Evolutionary conservation across 2,797 vertebrate species (phyloP).

Genomic region (Neosilurus mollespiculum): DNA sequence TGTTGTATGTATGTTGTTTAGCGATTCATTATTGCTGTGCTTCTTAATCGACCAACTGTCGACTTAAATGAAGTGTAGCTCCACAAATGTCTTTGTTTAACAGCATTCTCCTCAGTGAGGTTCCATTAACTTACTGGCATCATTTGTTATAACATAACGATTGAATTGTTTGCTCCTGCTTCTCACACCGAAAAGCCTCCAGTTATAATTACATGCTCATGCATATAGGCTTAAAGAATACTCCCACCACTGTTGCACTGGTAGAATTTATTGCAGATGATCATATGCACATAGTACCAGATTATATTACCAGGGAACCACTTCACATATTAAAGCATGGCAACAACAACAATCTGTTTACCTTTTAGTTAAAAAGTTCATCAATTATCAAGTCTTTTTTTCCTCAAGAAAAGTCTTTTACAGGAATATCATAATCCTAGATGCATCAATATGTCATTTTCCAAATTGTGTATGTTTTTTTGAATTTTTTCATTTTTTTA

Average conservation of each 20-base stretch:
- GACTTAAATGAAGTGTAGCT: not conserved
- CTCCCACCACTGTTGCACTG: not conserved
- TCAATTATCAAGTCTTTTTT: not conserved
- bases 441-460: not conserved
- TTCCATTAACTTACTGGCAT: slow-evolving; percentile 15
- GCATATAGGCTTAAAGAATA: slow-evolving; percentile 6
- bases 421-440: not conserved
- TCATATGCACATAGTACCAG: not conserved
- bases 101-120: slow-evolving; percentile 9
- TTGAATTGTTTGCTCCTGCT: slow-evolving; percentile 12
- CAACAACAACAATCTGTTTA: not conserved
- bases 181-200: not conserved
- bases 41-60: not conserved
- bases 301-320: not conserved
- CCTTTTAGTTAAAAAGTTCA: not conserved
- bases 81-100: slow-evolving; percentile 36
- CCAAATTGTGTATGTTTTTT: not conserved
- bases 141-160: slow-evolving; percentile 5
- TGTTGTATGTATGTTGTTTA: not conserved
- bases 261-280: too few species aligned
- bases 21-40: not conserved
- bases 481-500: slow-evolving; percentile 8
- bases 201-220: not conserved
- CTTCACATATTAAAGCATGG: not conserved
- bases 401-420: not conserved